Evolutionary conservation across 2,888 invertebrate genomes (phyloP).

Genomic region (Diploptera punctata): DNA sequence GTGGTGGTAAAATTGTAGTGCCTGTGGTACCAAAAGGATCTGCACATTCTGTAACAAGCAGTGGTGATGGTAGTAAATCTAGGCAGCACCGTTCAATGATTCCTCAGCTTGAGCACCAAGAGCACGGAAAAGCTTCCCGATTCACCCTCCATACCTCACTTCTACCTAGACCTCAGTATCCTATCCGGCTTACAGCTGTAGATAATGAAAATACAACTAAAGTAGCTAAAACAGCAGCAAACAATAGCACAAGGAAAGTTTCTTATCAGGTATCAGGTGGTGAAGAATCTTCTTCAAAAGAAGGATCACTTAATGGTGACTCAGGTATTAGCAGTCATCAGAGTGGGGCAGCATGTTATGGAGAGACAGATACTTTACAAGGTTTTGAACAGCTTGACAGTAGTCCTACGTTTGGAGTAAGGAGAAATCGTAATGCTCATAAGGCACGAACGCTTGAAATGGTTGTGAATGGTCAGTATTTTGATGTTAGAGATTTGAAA

Average conservation of each 20-base stretch:
- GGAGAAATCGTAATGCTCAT: conserved; percentile 48
- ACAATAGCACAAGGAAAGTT: conserved; percentile 42
- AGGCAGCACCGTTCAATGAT: conserved; percentile 43
- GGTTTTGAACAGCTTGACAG: conserved; percentile 53
- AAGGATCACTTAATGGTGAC: conserved; percentile 57
- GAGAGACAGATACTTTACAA: conserved; percentile 53
- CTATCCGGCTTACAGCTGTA: conserved; percentile 48
- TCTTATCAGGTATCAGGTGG: background rate
- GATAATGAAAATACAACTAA: conserved; percentile 61
- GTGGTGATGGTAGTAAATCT: background rate
- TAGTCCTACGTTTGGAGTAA: conserved; percentile 51
- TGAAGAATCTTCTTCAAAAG: conserved; percentile 57
- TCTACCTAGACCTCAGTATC: conserved; percentile 76
- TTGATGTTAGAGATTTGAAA: conserved; percentile 75
- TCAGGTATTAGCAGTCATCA: conserved; percentile 65
- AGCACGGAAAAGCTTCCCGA: conserved; percentile 39
- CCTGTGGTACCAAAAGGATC: conserved; percentile 7
- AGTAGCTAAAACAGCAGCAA: conserved; percentile 49
- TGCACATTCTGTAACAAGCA: background rate
- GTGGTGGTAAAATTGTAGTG: conserved; percentile 33
- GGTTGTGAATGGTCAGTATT: conserved; percentile 74
- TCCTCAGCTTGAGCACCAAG: conserved; percentile 33
- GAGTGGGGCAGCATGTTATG: conserved; percentile 44
- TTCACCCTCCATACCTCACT: conserved; percentile 74
- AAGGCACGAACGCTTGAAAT: conserved; percentile 72